Percentiles rank a stretch among this genome's conserved stretches.
phyloP scores from a whole-genome alignment of 2,888 invertebrate genomes.

The Steromphala cineraria region DNA sequence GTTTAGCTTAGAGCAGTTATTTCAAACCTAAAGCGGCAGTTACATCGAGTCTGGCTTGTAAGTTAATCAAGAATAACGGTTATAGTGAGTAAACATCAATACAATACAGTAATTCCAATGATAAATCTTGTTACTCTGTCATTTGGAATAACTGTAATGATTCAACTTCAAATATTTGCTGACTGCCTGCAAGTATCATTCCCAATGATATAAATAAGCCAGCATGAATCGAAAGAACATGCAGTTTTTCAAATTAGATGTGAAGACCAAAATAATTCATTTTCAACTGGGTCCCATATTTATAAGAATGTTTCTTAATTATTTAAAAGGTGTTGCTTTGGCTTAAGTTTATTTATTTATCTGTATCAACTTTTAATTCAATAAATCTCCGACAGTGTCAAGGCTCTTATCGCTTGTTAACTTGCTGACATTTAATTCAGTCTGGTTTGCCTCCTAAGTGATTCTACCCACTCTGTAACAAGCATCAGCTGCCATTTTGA shows the following conservation, averaged over 20 bases:
- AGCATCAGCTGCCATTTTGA: neutral
- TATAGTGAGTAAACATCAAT: neutral
- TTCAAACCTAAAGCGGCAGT: neutral
- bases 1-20: neutral
- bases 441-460: neutral
- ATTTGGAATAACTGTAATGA: no score
- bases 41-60: neutral
- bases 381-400: neutral
- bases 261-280: no score
- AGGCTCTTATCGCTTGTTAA: neutral
- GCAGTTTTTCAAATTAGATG: no score
- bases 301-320: no score
- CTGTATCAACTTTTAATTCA: neutral
- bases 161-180: no score
- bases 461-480: neutral
- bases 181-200: no score
- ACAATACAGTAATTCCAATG: neutral
- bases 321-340: no score
- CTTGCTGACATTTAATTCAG: neutral
- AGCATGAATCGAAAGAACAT: no score
- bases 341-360: neutral
- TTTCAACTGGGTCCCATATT: no score
- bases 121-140: no score
- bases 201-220: no score
- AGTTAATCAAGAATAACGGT: neutral